Evolutionary conservation across 2,797 vertebrate species (phyloP).

Genomic region (Peromyscus nudipes): DNA sequence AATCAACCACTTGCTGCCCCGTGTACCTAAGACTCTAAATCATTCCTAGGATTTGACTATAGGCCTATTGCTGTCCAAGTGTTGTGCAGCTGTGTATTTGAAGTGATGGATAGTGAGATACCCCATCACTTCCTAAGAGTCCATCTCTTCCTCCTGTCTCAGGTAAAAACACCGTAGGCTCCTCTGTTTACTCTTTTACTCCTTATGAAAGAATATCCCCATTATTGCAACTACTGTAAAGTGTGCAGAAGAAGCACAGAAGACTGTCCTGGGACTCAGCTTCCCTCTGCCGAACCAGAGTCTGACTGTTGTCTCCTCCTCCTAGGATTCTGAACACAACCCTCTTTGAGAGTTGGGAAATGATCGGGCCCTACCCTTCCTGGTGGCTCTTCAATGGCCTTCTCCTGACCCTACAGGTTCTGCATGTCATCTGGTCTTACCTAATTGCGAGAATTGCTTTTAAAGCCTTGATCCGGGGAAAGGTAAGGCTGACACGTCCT

Average conservation of each 20-base stretch:
- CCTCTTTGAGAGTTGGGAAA: constrained; percentile 97
- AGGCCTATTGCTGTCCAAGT: background rate
- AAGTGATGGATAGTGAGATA: constrained; percentile 35
- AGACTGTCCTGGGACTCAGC: background rate
- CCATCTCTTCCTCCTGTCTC: background rate
- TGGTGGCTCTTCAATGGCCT: constrained; percentile 98
- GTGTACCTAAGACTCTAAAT: background rate
- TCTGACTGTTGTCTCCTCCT: constrained; percentile 58
- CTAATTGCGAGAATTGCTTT: constrained; percentile 95
- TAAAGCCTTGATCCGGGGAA: constrained; percentile 95
- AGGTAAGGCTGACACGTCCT: constrained; percentile 89
- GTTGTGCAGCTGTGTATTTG: background rate
- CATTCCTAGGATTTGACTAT: background rate
- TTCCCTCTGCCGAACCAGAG: constrained; percentile 10
- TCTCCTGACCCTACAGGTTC: constrained; percentile 93
- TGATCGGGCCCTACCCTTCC: constrained; percentile 96
- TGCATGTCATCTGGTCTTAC: constrained; percentile 98
- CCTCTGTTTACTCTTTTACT: constrained; percentile 43
- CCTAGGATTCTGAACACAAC: constrained; percentile 96
- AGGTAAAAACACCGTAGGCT: constrained; percentile 3
- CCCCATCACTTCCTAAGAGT: constrained; percentile 37
- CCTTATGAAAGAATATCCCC: constrained; percentile 32
- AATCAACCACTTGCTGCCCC: background rate
- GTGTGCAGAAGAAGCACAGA: background rate
- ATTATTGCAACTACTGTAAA: background rate